These are phyloP conservation scores for Scaptomyza hsui DNA, from an alignment of 1,140 invertebrate genomes.

Conservation along the genomic window DNA sequence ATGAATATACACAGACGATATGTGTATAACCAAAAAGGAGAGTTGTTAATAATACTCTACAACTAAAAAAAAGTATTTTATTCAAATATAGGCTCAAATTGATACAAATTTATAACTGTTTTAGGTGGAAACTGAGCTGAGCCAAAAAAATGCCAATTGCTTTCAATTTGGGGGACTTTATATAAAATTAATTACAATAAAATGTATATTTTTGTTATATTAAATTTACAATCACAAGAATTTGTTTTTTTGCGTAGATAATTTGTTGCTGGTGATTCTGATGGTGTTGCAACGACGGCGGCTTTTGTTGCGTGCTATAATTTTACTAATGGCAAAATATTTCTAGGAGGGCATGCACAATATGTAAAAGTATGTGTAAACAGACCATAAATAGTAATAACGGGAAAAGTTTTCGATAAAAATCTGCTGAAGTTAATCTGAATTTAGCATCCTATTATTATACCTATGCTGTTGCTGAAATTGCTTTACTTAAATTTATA, in stretches of 20 bases:
- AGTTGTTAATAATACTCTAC: constrained; percentile 63
- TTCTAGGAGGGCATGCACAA: constrained; percentile 62
- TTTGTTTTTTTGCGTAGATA: constrained; percentile 56
- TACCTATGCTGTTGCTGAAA: constrained; percentile 72
- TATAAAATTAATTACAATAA: constrained; percentile 66
- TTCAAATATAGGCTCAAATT: constrained; percentile 40
- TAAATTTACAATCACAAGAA: constrained; percentile 81
- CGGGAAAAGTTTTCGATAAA: constrained; percentile 39
- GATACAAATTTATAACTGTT: constrained; percentile 21
- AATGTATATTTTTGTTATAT: constrained; percentile 66
- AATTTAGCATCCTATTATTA: constrained; percentile 70
- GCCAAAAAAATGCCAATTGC: constrained; percentile 38
- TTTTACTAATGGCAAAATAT: constrained; percentile 78
- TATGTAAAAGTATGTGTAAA: constrained; percentile 46
- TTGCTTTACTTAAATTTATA: constrained; percentile 77
- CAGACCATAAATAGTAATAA: constrained; percentile 60
- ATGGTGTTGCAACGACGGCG: constrained; percentile 40
- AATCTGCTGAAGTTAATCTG: constrained; percentile 55
- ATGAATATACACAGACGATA: constrained; percentile 40
- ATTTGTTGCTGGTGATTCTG: constrained; percentile 48
- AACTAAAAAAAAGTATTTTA: constrained; percentile 45
- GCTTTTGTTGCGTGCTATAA: constrained; percentile 61
- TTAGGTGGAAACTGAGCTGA: constrained; percentile 27
- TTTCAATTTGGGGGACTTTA: constrained; percentile 35
- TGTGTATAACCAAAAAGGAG: constrained; percentile 41